Base-by-base conservation (phyloP, 2,113 vertebrate species). In the Sapayoa aenigma region DNA sequence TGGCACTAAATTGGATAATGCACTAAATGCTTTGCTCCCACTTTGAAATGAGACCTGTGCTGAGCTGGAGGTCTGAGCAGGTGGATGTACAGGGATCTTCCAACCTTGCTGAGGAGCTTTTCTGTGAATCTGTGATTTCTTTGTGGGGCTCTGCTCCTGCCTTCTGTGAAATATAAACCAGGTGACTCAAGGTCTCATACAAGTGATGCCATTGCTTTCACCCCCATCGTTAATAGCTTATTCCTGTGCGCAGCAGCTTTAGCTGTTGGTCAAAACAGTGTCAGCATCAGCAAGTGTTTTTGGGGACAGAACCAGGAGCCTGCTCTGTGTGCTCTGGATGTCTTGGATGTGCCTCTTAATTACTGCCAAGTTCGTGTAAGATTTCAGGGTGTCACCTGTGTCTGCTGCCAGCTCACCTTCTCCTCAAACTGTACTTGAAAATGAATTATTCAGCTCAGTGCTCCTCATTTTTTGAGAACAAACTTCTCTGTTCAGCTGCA, bases 31-130 rank as follows among this genome's bases (percentile, higher is more conserved):
- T 77, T 55, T 14, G 30, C 17, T 75, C 33, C 25, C 33, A 3
- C 21, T 39, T 35, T 14, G 41, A 33, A 77, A 9, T 0, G 1
- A 50, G 46, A 18, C 2, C 28, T 8, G 11, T 14, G 39, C 39
- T 24, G 66, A 72, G 62, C 47, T 12, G 3, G 44, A 50, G 59
- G 6, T 59, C 25, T 53, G 69, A 16, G 30, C 23, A 9, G 47
- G 33, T 49, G 59, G 39, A 3, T 14, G 12, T 2, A 42, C 22
- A 55, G 24, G 2, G 5, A 17, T 4, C 50, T 44, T 59, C 42
- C 60, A 68, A 1, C 49, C 46, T 65, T 68, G 24, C 80, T 66
- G 58, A 49, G 3, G 3, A 3, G 21, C 28, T 60, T 27, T 55
- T n/a, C 31, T 78, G 50, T 6, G 18, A 31, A 17, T 35, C 37